Conservation (phyloP, 2,113 vertebrate genomes). For the Scalopus aquaticus region DNA sequence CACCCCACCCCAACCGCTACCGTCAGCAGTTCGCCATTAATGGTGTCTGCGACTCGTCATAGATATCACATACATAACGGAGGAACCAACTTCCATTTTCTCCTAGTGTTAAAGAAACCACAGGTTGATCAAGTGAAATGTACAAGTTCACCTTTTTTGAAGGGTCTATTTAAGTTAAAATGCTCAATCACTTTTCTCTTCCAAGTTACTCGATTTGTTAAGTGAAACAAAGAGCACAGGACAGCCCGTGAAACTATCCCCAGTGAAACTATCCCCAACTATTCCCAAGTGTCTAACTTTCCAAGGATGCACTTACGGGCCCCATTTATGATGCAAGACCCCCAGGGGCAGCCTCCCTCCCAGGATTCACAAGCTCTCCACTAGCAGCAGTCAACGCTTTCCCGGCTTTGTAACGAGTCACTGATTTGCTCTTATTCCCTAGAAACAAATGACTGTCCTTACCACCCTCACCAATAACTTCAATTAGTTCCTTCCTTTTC, state of each 20-base stretch:
- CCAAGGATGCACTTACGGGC: neutral
- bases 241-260: neutral
- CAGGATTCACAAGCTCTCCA: fast-evolving
- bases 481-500: neutral
- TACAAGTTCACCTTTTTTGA: neutral
- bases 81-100: fast-evolving
- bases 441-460: neutral
- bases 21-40: fast-evolving
- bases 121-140: neutral
- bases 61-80: fast-evolving
- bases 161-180: neutral
- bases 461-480: neutral
- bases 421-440: neutral
- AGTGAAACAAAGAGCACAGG: neutral
- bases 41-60: fast-evolving
- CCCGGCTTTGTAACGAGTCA: neutral
- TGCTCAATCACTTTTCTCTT: neutral
- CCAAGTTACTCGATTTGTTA: neutral
- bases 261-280: too few relatives aligned
- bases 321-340: neutral
- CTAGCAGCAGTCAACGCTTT: fast-evolving
- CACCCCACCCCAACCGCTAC: fast-evolving
- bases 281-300: neutral
- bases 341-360: neutral
- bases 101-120: neutral